Percentiles rank a stretch among this genome's conserved stretches.
These are phyloP conservation scores for Aphaenogaster rudis DNA, from an alignment of 1,140 invertebrate genomes.

Conservation along the genomic window DNA sequence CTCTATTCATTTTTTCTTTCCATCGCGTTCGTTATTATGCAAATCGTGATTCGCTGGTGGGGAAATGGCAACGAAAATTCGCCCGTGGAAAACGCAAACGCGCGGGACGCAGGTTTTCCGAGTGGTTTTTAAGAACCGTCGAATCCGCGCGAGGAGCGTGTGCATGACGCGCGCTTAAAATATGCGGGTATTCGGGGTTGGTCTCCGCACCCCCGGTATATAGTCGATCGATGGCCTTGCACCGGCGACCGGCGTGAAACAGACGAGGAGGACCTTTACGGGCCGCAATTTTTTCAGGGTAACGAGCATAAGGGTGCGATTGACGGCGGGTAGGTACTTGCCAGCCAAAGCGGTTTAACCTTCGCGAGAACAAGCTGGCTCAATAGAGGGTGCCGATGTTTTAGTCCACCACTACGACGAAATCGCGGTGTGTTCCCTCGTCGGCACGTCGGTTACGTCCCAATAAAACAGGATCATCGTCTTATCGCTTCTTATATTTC, in stretches of 20 bases:
- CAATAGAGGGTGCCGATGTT: conserved; percentile 14
- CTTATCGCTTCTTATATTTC: conserved; percentile 30
- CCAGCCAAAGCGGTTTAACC: conserved; percentile 42
- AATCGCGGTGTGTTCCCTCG: background rate
- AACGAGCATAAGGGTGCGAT: conserved; percentile 58
- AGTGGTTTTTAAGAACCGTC: conserved; percentile 33
- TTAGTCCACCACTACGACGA: background rate
- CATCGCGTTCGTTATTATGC: conserved; percentile 1
- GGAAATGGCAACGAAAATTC: conserved; percentile 33
- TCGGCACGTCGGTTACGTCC: conserved; percentile 8
- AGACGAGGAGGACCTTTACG: conserved; percentile 48
- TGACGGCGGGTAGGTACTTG: conserved; percentile 41
- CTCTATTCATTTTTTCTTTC: background rate
- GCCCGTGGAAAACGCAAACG: conserved; percentile 16
- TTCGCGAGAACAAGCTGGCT: conserved; percentile 26
- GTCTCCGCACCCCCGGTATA: background rate
- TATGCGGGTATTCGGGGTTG: conserved; percentile 31
- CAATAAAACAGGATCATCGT: conserved; percentile 40
- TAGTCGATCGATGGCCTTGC: conserved; percentile 54
- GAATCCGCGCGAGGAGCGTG: background rate
- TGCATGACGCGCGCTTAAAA: conserved; percentile 47
- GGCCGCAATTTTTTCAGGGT: conserved; percentile 42
- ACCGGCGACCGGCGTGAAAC: conserved; percentile 28
- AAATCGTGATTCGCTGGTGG: conserved; percentile 1
- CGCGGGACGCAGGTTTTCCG: background rate